Evolutionary conservation across 2,888 invertebrate genomes (phyloP).

Genomic region (Ceriagrion tenellum): DNA sequence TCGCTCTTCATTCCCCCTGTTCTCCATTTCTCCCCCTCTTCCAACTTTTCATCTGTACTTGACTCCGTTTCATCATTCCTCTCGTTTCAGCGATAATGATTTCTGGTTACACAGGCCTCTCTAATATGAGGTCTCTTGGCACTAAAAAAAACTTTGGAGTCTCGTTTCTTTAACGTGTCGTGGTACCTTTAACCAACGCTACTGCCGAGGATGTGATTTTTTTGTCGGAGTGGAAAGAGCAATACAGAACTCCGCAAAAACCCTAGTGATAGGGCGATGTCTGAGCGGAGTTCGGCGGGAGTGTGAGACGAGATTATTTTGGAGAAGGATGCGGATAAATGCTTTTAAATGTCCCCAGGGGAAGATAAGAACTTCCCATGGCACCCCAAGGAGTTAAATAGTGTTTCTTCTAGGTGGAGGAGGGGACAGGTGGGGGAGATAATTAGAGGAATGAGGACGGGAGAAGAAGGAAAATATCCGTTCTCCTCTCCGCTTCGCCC

Average conservation of each 20-base stretch:
- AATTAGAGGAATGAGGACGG: too few species aligned
- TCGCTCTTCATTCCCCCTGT: not conserved
- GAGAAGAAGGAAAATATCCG: too few species aligned
- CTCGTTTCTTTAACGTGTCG: not conserved
- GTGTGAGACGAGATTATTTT: not conserved
- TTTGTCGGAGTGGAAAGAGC: not conserved
- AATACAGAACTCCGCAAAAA: not conserved
- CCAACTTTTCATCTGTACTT: not conserved
- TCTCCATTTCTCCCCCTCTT: not conserved
- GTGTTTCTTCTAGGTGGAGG: not conserved
- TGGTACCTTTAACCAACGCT: not conserved
- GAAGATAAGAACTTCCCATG: not conserved
- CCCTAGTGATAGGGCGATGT: not conserved
- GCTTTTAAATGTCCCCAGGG: not conserved
- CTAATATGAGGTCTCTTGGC: not conserved
- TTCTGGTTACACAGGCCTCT: not conserved
- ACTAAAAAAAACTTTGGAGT: not conserved
- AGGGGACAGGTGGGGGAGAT: not conserved
- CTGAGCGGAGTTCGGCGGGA: not conserved
- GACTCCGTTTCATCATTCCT: not conserved
- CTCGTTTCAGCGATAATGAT: not conserved
- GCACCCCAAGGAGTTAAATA: not conserved
- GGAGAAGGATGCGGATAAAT: not conserved
- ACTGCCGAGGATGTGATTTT: not conserved
- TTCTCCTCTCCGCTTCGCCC: too few species aligned